Evolutionary conservation across 2,888 invertebrate genomes (phyloP), one percentile per base, ranked within the genome.

Genomic region (Pseudeuparius sepicola): DNA sequence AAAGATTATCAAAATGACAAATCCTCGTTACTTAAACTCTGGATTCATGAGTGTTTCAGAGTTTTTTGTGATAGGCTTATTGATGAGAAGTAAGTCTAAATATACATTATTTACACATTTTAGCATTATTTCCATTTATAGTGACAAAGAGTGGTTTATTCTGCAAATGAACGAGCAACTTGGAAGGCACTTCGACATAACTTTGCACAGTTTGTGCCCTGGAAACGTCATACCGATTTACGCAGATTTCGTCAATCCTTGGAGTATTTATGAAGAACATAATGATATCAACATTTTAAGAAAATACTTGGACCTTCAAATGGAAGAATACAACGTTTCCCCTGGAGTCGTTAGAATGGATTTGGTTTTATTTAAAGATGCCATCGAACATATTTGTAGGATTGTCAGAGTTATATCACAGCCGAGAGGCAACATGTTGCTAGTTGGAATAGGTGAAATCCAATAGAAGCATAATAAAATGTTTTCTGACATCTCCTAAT

Each of bases 21-120:
- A 48, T 50, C 66, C 0, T 65, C 76, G 1, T 74, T 89, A 50
- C 66, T 87, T 2, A 70, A 86, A 14, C 65, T 92, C 9, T 92
- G 90, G 90, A 69, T 86, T 35, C 87, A 88, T 60, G 90, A 92
- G 56, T 76, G 78, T 40, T 85, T 79, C 55, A 62, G 90, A 31
- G 88, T 90, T 0, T 92, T 89, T 56, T 71, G 72, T 46, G 90
- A 92, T 56, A 73, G 89, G 4, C 68, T 92, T 2, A 78, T 82
- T 2, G 84, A 88, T 55, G 79, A 78, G 9, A 69, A 66, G 80
- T 80, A 52, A 61, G 67, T 51, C 11, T 10, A 29, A 26, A 30
- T n/a, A n/a, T n/a, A n/a, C n/a, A n/a, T 10, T n/a, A 28, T 28
- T 38, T 30, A 34, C 27, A 16, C 14, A 18, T 9, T 30, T 13